A percentile compares a stretch with the other conserved stretches of the same genome.
Evolutionary conservation across 2,888 invertebrate species (phyloP).

Genomic region (Drosophila meridiana): DNA sequence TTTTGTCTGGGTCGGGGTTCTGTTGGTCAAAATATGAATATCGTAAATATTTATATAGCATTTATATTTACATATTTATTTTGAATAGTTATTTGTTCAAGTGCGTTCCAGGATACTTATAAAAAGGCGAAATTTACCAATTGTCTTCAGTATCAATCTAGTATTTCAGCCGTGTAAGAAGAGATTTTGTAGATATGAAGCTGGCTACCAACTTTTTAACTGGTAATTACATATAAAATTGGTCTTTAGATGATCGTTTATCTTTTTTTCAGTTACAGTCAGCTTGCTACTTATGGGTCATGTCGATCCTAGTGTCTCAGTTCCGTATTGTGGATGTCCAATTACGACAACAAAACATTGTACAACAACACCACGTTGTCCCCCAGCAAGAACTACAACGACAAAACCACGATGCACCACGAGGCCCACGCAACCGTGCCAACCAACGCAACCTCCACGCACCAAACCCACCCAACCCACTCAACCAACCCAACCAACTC

Average conservation of each 20-base stretch:
- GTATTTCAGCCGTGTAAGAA: neutral
- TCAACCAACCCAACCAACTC: neutral
- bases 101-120: conserved; percentile 11
- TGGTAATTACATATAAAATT: conserved; percentile 9
- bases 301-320: neutral
- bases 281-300: conserved; percentile 9
- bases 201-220: conserved; percentile 4
- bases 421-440: neutral
- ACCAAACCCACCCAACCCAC: neutral
- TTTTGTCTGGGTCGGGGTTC: neutral
- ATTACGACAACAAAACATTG: neutral
- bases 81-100: conserved; percentile 31
- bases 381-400: neutral
- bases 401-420: neutral
- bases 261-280: conserved; percentile 4
- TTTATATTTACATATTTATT: conserved; percentile 12
- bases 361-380: neutral
- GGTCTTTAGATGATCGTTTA: neutral
- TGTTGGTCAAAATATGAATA: neutral
- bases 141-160: neutral
- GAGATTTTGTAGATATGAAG: conserved; percentile 11
- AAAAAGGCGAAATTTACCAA: neutral
- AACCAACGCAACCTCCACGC: neutral
- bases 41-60: conserved; percentile 1
- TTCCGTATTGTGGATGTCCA: conserved; percentile 1